Evolutionary conservation across 2,797 vertebrate genomes (phyloP).

Genomic region (Coilia nasus): DNA sequence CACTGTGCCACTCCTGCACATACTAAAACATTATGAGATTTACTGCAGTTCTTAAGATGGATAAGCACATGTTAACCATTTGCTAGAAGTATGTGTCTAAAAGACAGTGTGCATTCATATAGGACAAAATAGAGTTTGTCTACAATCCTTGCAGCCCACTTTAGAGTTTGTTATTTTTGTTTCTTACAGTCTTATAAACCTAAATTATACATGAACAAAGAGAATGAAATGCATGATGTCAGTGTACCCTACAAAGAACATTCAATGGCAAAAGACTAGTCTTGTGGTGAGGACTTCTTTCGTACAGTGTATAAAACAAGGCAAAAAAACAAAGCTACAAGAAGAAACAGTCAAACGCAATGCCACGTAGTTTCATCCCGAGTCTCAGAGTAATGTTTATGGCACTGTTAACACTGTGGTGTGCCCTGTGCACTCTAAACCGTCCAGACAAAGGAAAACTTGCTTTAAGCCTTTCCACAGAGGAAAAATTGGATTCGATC

Average conservation of each 20-base stretch:
- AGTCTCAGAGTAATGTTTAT: background rate
- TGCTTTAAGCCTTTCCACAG: conserved; percentile 5
- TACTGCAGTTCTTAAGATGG: background rate
- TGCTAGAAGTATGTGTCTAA: background rate
- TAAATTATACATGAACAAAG: background rate
- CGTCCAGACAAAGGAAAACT: conserved; percentile 1
- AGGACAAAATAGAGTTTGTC: background rate
- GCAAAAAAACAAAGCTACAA: background rate
- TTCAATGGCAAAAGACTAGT: background rate
- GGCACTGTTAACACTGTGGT: background rate
- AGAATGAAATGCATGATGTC: background rate
- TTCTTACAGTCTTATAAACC: background rate
- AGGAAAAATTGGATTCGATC: background rate
- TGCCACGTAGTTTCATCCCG: conserved; percentile 3
- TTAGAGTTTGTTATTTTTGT: background rate
- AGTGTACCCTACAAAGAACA: background rate
- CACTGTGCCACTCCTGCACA: background rate
- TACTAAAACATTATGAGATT: background rate
- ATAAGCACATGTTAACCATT: background rate
- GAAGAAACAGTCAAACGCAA: background rate
- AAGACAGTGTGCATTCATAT: too few species aligned
- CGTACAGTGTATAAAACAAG: background rate
- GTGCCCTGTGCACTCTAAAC: background rate
- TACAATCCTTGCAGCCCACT: background rate
- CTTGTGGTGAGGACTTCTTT: background rate